Base-by-base conservation (phyloP, 2,888 invertebrate genomes). In the Nipponacmea schrenckii region DNA sequence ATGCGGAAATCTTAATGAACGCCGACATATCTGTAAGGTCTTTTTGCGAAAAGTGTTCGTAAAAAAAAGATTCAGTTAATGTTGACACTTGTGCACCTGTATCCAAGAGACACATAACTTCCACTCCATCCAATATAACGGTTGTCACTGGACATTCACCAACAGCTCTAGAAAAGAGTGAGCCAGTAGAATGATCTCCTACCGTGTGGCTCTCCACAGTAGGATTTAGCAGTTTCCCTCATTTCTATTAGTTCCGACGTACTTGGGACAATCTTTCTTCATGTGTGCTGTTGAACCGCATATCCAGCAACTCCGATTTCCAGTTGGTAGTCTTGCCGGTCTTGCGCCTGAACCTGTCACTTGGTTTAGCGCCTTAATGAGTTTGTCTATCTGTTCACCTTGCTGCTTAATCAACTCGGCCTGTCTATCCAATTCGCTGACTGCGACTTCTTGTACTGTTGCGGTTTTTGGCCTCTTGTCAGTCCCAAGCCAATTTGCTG, bases 31-130 rank as follows among this genome's bases (percentile, higher is more conserved):
- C 71, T 27, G 31, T 15, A 39, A 56, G 45, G 3, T 26, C 45
- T 12, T 20, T 50, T 26, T 17, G 20, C 45, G 31, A 14, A 17
- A 70, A 66, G 62, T 70, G 24, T n/a, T 56, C 17, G 3, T 31
- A 2, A 24, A 56, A 70, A 20, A 65, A 70, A 17, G 66, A 62
- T 44, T 69, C 64, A 26, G 66, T 62, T n/a, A 70, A 62, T 7
- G 70, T 70, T 17, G 70, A 70, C 26, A 66, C 70, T 39, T 70
- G 66, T 15, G 66, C 70, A 48, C 70, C 66, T 5, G 66, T 70
- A 44, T 70, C 70, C 15, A 70, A 14, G 1, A 70, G 62, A n/a
- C 66, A 66, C 45, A 24, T 27, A 5, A 66, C 46, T 44, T 66
- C 56, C 7, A 31, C 62, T 20, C 66, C 62, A 44, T 66, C 44